Conservation (phyloP, 2,797 vertebrate species). For the Eleutherodactylus coqui region DNA sequence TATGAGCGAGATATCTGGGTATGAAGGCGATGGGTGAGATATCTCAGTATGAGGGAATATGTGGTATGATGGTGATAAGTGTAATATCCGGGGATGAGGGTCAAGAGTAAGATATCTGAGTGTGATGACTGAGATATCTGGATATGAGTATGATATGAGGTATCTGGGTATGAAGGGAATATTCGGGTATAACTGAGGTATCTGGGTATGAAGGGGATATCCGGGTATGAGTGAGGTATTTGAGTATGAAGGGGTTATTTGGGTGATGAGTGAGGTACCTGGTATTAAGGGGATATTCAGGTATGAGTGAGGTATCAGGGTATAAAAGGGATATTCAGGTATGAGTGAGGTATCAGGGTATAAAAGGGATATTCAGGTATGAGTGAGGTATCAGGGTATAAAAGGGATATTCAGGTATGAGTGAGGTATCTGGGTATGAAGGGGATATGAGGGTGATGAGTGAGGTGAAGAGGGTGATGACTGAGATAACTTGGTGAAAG, state of each 20-base stretch:
- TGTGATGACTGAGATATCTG: background rate
- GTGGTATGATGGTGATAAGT: background rate
- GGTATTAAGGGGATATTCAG: too few relatives aligned
- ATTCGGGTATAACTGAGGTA: background rate
- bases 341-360: too few relatives aligned
- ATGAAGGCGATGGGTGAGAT: background rate
- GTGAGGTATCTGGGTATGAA: background rate
- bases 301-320: too few relatives aligned
- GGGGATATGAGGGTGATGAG: too few relatives aligned
- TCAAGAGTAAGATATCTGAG: background rate
- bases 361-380: rapidly evolving
- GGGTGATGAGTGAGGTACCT: background rate
- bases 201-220: background rate
- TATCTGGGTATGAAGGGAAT: too few relatives aligned
- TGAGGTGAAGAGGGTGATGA: too few relatives aligned
- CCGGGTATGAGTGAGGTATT: background rate
- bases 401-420: too few relatives aligned
- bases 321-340: too few relatives aligned
- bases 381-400: too few relatives aligned
- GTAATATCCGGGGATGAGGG: background rate
- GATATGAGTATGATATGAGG: background rate
- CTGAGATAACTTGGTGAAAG: background rate
- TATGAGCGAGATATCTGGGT: background rate
- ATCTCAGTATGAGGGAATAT: background rate
- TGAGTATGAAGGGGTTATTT: too few relatives aligned